Conservation (phyloP, 92 coral and sea anemone genomes). For the Porites rus region DNA sequence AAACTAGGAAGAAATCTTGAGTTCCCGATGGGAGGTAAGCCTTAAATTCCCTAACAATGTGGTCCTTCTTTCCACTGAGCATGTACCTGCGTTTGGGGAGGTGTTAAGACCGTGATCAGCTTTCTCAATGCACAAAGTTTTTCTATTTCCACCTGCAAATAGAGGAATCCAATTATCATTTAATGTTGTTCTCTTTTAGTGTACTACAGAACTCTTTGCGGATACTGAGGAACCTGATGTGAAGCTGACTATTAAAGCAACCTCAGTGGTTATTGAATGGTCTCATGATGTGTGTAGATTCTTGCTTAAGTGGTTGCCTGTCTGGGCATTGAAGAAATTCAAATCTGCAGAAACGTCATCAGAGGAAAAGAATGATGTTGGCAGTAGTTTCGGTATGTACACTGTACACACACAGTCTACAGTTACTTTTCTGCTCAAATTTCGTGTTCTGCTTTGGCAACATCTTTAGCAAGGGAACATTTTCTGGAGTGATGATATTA, state of each 20-base stretch:
- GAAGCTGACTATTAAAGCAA: constrained; percentile 62
- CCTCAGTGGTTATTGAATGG: constrained; percentile 78
- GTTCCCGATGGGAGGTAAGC: too few species aligned
- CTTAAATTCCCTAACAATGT: too few species aligned
- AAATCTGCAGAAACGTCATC: not conserved
- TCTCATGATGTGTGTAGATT: constrained; percentile 82
- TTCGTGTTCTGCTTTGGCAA: not conserved
- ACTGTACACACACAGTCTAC: not conserved
- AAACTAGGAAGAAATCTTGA: too few species aligned
- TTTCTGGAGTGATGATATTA: too few species aligned
- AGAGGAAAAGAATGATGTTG: not conserved
- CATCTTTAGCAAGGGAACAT: not conserved
- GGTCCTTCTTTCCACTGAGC: too few species aligned
- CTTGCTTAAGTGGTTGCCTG: constrained; percentile 56
- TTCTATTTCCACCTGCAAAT: too few species aligned
- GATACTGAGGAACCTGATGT: constrained; percentile 25
- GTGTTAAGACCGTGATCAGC: too few species aligned
- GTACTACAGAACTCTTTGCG: constrained; percentile 29
- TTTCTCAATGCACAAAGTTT: too few species aligned
- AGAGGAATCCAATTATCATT: not conserved
- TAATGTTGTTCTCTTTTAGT: constrained; percentile 11
- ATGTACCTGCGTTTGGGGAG: too few species aligned
- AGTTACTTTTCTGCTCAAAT: not conserved
- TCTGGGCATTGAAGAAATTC: not conserved
- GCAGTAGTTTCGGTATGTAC: constrained; percentile 7